Evolutionary conservation across 2,113 vertebrate species (phyloP), one percentile per base, ranked within the genome.

Genomic region (Lamprotornis superbus): DNA sequence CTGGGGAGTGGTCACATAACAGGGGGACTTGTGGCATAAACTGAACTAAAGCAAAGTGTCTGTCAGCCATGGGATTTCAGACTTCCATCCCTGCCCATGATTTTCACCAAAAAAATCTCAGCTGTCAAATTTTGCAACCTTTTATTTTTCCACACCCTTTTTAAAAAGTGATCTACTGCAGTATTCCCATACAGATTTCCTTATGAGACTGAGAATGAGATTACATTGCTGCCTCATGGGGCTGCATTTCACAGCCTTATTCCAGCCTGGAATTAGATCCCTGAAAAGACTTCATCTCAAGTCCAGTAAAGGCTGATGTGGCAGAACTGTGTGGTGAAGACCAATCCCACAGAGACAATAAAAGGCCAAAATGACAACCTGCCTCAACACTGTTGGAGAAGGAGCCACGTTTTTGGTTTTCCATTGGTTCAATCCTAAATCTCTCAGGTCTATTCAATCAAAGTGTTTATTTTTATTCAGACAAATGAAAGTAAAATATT

Each of bases 361-460:
- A 71, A 77, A 91, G 28, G 53, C 23, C 44, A 63, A 50, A 67
- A 55, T 31, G 44, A 46, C 49, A 78, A 23, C 16, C 35, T 71
- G 14, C 14, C 33, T 60, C 37, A 63, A 52, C 3, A 11, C 20
- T 71, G 5, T 59, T 55, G 55, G 57, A 40, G 74, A 90, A 92
- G 39, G 35, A 91, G 18, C 11, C 59, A 7, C 1, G 1, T 31
- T 85, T 50, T 53, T 5, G 3, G 9, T 42, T 83, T 87, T 60
- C 69, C 5, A 2, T 39, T 89, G 35, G 23, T 65, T 87, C 24
- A 77, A 5, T 47, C 52, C 37, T 31, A 22, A 82, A 57, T 40
- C 2, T 44, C 17, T 57, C 0, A 0, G 17, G 21, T 71, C 25
- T 39, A 2, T 75, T 71, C 18, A 28, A 35, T 40, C n/a, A 76